phyloP scores from a whole-genome alignment of 2,797 vertebrate genomes.

The Tympanoctomys barrerae region DNA sequence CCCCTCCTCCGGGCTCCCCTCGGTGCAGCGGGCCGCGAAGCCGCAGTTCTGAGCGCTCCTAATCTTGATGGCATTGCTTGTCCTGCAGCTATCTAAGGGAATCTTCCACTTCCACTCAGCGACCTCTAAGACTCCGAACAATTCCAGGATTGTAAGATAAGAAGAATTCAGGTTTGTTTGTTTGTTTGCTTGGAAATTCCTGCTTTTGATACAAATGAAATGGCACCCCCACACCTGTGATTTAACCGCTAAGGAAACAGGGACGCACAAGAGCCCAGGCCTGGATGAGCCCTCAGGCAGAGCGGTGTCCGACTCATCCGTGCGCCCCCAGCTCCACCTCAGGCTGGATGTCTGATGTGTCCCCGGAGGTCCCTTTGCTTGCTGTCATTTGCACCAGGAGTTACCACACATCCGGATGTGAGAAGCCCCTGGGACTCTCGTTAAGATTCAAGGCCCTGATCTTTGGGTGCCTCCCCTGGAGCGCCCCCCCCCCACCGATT shows the following conservation, averaged over 20 bases:
- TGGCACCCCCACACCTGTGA: neutral
- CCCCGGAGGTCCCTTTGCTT: neutral
- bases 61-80: conserved; percentile 74
- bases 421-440: neutral
- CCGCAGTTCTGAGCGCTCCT: neutral
- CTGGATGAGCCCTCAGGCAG: neutral
- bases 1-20: neutral
- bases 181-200: conserved; percentile 62
- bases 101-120: conserved; percentile 30
- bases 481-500: neutral
- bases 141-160: conserved; percentile 70
- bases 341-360: neutral
- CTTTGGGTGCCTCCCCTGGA: neutral
- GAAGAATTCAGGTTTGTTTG: conserved; percentile 49
- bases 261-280: neutral
- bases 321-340: neutral
- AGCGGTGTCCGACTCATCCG: neutral
- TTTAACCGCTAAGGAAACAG: neutral
- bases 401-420: neutral
- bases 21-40: neutral
- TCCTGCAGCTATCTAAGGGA: conserved; percentile 55
- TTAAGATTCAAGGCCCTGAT: neutral
- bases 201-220: conserved; percentile 15
- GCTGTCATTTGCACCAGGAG: neutral
- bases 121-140: conserved; percentile 59